These are phyloP conservation scores for Calliscelio sp. DNA, from an alignment of 2,888 invertebrate genomes.

Conservation along the genomic window DNA sequence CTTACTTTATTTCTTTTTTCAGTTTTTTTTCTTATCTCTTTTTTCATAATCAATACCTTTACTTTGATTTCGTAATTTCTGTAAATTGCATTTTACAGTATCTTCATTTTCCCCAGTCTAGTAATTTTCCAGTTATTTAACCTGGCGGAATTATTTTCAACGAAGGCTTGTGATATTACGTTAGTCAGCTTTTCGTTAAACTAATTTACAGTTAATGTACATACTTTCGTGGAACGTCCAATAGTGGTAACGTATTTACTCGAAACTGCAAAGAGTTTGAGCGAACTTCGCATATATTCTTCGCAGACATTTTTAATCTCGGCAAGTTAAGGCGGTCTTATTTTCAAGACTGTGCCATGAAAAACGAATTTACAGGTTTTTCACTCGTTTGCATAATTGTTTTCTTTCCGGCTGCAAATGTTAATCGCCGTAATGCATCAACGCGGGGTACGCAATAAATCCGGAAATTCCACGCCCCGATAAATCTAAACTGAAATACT, in stretches of 20 bases:
- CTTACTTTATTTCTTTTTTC: no score
- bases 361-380: neutral
- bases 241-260: conserved; percentile 44
- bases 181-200: conserved; percentile 8
- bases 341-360: neutral
- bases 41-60: neutral
- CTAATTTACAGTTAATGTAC: conserved; percentile 46
- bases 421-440: conserved; percentile 13
- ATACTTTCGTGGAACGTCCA: conserved; percentile 33
- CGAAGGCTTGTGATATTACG: neutral
- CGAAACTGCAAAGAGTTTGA: conserved; percentile 21
- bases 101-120: neutral
- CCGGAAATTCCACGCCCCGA: neutral
- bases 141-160: conserved; percentile 22
- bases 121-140: conserved; percentile 13
- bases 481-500: conserved; percentile 52
- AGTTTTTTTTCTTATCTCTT: neutral
- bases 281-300: conserved; percentile 35
- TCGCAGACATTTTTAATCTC: conserved; percentile 42
- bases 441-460: no score
- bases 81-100: neutral
- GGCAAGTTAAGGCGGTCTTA: neutral
- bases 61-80: neutral
- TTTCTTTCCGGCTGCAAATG: neutral
- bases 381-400: neutral